These are phyloP conservation scores for Chrysodeixis includens DNA, from an alignment of 2,888 invertebrate species.

Conservation along the genomic window DNA sequence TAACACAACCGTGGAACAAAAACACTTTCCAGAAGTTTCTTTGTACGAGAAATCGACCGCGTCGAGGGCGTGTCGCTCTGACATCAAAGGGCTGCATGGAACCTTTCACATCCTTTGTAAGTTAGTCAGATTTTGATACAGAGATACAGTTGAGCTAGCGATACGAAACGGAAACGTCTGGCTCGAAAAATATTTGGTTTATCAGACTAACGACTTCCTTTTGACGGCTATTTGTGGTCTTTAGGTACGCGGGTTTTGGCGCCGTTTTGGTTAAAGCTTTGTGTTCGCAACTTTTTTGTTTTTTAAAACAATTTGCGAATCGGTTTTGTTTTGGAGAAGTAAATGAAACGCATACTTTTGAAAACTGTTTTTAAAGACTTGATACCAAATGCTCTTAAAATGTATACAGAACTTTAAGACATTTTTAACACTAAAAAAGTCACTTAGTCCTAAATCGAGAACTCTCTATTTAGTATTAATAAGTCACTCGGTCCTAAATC, in stretches of 20 bases:
- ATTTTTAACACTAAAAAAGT: too few species aligned
- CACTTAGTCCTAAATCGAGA: too few species aligned
- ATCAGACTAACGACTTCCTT: conserved; percentile 35
- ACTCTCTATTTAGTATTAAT: too few species aligned
- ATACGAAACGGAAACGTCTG: conserved; percentile 20
- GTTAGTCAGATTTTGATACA: conserved; percentile 51
- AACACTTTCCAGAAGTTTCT: conserved; percentile 48
- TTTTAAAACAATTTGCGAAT: neutral
- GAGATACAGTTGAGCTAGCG: conserved; percentile 41
- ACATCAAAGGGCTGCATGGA: conserved; percentile 53
- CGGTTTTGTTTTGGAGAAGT: neutral
- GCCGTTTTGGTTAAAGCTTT: neutral
- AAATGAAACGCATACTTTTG: neutral
- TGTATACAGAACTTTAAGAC: too few species aligned
- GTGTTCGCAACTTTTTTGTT: neutral
- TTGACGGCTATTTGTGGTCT: conserved; percentile 22
- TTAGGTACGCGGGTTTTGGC: conserved; percentile 20
- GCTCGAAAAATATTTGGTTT: conserved; percentile 44
- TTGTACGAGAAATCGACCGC: conserved; percentile 49
- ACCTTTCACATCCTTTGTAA: conserved; percentile 56
- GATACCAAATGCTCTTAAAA: too few species aligned
- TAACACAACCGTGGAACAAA: conserved; percentile 31
- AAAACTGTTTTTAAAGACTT: too few species aligned
- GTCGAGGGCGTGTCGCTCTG: conserved; percentile 31
- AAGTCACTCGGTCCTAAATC: too few species aligned